phyloP scores from a whole-genome alignment of 1,140 invertebrate genomes.

The Cotesia typhae region DNA sequence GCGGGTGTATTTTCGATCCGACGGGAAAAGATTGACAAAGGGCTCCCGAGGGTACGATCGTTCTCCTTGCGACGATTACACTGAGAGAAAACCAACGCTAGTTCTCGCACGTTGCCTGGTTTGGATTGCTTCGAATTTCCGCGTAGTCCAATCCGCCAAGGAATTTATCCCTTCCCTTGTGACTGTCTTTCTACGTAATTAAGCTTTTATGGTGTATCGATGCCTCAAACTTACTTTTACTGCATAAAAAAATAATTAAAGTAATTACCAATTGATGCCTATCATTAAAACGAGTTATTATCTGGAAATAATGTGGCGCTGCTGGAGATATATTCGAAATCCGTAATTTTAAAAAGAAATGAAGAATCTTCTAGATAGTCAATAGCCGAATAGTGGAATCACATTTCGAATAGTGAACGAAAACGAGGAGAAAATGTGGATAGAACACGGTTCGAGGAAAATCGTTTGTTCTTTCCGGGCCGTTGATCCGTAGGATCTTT shows the following conservation, averaged over 20 bases:
- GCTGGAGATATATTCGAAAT: not conserved
- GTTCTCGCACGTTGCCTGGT: slow-evolving; percentile 2
- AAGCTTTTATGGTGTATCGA: slow-evolving; percentile 10
- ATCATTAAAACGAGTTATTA: too few relatives aligned
- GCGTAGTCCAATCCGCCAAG: slow-evolving; percentile 19
- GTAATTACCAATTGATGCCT: not conserved
- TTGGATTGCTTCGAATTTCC: slow-evolving; percentile 31
- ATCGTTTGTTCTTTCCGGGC: slow-evolving; percentile 65
- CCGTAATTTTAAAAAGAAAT: not conserved
- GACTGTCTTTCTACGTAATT: slow-evolving; percentile 23
- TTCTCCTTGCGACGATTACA: slow-evolving; percentile 54
- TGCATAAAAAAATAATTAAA: too few relatives aligned
- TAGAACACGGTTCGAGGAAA: slow-evolving; percentile 60
- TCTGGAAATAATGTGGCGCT: too few relatives aligned
- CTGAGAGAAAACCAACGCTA: slow-evolving; percentile 27
- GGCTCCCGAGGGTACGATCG: slow-evolving; percentile 56
- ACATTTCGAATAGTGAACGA: slow-evolving; percentile 39
- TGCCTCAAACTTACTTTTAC: not conserved
- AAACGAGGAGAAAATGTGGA: slow-evolving; percentile 51
- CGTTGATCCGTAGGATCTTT: slow-evolving; percentile 65
- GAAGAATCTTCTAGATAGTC: slow-evolving; percentile 31
- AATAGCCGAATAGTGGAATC: slow-evolving; percentile 42
- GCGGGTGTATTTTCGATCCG: slow-evolving; percentile 48
- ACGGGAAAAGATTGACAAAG: slow-evolving; percentile 53
- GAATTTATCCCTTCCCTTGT: slow-evolving; percentile 12